Evolutionary conservation across 2,113 vertebrate genomes (phyloP).

Genomic region (Dolichallabes microphthalmus): DNA sequence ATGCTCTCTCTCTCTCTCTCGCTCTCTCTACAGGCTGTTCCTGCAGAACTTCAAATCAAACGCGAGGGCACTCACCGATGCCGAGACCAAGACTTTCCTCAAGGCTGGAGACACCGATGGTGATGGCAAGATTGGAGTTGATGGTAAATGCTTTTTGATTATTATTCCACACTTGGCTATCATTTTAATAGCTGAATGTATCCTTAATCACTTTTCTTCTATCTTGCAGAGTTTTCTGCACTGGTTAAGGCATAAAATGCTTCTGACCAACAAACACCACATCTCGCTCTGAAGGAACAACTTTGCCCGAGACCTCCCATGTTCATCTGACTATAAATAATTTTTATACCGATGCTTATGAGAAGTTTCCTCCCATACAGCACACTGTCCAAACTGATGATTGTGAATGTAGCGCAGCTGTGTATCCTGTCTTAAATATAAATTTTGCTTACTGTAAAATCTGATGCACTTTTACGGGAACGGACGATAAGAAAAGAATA

Average conservation of each 20-base stretch:
- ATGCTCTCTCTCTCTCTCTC: not conserved
- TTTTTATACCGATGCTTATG: slow-evolving; percentile 78
- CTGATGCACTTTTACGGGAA: slow-evolving; percentile 79
- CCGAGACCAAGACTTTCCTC: slow-evolving; percentile 74
- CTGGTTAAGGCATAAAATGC: slow-evolving; percentile 74
- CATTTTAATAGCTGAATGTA: not conserved
- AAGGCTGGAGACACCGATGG: slow-evolving; percentile 75
- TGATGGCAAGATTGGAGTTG: slow-evolving; percentile 78
- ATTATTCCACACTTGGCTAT: not conserved
- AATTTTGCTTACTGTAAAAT: slow-evolving; percentile 80
- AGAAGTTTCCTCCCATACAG: slow-evolving; percentile 71
- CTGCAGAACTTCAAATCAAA: slow-evolving; percentile 73
- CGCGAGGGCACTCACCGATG: slow-evolving; percentile 70
- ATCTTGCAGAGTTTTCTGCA: slow-evolving; percentile 72
- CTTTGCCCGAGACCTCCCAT: slow-evolving; percentile 68
- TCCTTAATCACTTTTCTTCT: not conserved
- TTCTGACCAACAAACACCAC: slow-evolving; percentile 66
- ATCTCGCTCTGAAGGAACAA: slow-evolving; percentile 74
- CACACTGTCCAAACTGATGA: slow-evolving; percentile 74
- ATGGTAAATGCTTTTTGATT: slow-evolving; percentile 60
- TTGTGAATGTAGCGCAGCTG: slow-evolving; percentile 75
- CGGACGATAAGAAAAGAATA: slow-evolving; percentile 71
- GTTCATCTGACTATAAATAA: slow-evolving; percentile 75
- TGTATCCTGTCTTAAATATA: slow-evolving; percentile 80
- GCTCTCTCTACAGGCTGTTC: slow-evolving; percentile 65